A percentile compares a stretch with the other conserved stretches of the same genome.
These are phyloP conservation scores for Sparus aurata DNA, from an alignment of 2,797 vertebrate genomes.

Conservation along the genomic window DNA sequence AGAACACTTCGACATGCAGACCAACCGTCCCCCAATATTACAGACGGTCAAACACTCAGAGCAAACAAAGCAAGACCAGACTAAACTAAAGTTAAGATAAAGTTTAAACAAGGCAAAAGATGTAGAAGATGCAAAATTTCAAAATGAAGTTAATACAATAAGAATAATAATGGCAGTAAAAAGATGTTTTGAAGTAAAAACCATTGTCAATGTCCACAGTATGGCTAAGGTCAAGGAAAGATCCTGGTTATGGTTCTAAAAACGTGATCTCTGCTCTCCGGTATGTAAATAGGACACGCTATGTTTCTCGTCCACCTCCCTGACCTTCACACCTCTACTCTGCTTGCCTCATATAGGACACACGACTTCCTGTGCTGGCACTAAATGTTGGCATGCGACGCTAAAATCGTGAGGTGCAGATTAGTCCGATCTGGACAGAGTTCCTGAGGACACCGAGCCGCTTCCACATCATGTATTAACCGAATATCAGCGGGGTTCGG, in stretches of 20 bases:
- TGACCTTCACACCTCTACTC: not conserved
- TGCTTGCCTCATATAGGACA: not conserved
- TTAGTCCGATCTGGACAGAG: not conserved
- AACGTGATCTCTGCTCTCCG: not conserved
- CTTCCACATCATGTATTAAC: conserved; percentile 36
- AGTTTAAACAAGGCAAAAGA: no score
- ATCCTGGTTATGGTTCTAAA: not conserved
- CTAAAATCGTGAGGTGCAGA: not conserved
- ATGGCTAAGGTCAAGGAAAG: not conserved
- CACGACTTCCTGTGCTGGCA: not conserved
- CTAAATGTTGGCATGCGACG: not conserved
- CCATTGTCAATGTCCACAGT: not conserved
- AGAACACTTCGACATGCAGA: no score
- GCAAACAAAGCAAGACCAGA: no score
- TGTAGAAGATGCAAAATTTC: no score
- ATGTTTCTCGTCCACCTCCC: not conserved
- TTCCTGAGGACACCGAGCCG: conserved; percentile 5
- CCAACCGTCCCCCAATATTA: no score
- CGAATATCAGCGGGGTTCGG: conserved; percentile 51
- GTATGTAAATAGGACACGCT: not conserved
- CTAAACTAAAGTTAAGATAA: no score
- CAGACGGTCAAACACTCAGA: no score
- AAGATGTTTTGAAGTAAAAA: no score
- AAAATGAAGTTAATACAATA: no score
- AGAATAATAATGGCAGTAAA: no score